Percentiles rank a stretch among this genome's conserved stretches.
Evolutionary conservation across 1,140 invertebrate genomes (phyloP).

Genomic region (Heliconius melpomene): DNA sequence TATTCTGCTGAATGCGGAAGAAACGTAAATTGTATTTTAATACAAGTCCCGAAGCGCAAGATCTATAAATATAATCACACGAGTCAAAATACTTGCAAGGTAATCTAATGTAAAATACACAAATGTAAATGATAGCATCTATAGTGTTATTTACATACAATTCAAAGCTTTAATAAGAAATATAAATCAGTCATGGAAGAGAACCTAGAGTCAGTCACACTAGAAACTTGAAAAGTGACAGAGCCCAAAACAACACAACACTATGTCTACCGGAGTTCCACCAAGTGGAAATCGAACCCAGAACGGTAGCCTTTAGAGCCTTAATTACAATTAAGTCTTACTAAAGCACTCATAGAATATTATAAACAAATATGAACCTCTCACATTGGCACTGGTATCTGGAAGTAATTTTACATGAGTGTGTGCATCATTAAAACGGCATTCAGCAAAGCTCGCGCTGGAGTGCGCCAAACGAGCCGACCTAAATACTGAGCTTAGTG

Average conservation of each 20-base stretch:
- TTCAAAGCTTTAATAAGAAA: too few relatives aligned
- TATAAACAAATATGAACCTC: background rate
- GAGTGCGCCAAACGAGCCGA: conserved; percentile 24
- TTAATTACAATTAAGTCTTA: background rate
- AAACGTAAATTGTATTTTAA: background rate
- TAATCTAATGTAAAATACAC: too few relatives aligned
- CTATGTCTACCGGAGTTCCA: too few relatives aligned
- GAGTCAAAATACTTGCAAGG: too few relatives aligned
- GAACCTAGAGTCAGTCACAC: too few relatives aligned
- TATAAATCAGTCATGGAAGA: too few relatives aligned
- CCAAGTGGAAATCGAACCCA: too few relatives aligned
- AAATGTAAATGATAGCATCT: too few relatives aligned
- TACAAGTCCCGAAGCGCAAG: background rate
- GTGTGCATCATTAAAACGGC: conserved; percentile 24
- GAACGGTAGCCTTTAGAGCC: too few relatives aligned
- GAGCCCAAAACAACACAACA: too few relatives aligned
- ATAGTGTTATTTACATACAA: too few relatives aligned
- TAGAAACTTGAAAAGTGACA: too few relatives aligned
- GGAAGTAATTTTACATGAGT: conserved; percentile 1
- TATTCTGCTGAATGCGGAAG: background rate
- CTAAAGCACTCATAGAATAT: background rate
- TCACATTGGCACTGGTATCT: background rate
- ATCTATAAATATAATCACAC: background rate
- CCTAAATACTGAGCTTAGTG: conserved; percentile 29
- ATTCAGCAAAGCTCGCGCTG: conserved; percentile 10